Conservation (phyloP, 2,888 invertebrate genomes). For the Rhagonycha lutea region DNA sequence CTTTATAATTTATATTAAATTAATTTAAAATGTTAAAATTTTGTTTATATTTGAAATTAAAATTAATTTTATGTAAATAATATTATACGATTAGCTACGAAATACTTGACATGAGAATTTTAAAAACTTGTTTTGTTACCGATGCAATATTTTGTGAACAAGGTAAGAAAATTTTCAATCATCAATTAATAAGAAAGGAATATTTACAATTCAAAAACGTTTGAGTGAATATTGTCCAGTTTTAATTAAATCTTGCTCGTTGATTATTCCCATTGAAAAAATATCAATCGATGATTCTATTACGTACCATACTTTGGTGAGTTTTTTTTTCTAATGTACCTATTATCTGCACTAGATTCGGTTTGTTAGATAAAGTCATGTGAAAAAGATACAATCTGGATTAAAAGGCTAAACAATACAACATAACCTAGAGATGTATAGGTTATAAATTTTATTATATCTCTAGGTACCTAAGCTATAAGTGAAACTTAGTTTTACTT, state of each 20-base stretch:
- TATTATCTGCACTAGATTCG: neutral
- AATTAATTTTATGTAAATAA: neutral
- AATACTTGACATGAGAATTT: neutral
- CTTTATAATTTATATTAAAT: neutral
- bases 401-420: neutral
- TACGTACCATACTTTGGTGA: neutral
- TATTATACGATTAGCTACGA: constrained; percentile 2
- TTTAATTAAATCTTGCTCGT: neutral
- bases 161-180: constrained; percentile 1
- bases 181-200: neutral
- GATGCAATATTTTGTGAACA: neutral
- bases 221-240: neutral
- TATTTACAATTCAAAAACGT: neutral
- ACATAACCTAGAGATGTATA: neutral
- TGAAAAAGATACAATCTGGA: neutral
- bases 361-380: neutral
- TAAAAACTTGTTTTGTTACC: constrained; percentile 4
- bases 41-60: neutral
- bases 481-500: neutral
- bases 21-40: neutral
- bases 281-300: constrained; percentile 1
- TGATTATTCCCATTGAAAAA: too few species aligned
- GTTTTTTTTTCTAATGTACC: neutral
- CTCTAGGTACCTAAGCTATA: neutral
- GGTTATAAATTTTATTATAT: neutral